Conservation (phyloP, 2,888 invertebrate genomes). For the Agrenia bidenticulata region DNA sequence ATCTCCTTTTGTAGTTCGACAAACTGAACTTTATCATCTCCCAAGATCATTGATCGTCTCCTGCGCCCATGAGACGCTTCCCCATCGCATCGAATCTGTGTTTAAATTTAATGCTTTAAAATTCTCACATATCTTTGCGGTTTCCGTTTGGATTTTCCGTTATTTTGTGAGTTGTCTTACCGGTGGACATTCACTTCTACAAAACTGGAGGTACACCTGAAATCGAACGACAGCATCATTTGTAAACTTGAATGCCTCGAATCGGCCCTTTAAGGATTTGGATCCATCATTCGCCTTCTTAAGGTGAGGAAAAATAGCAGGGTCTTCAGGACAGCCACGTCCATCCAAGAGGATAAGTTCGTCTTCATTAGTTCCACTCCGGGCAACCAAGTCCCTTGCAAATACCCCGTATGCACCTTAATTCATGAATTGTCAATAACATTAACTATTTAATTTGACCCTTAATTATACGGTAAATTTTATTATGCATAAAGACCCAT, state of each 20-base stretch:
- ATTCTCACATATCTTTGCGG: too few relatives aligned
- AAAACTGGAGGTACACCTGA: conserved; percentile 78
- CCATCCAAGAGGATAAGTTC: conserved; percentile 72
- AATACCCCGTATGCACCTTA: conserved; percentile 60
- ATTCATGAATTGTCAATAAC: too few relatives aligned
- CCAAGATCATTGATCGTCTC: conserved; percentile 23
- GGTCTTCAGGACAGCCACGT: conserved; percentile 73
- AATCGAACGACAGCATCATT: conserved; percentile 80
- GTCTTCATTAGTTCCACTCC: conserved; percentile 72
- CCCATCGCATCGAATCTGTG: conserved; percentile 48
- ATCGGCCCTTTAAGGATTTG: conserved; percentile 57
- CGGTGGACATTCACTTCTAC: conserved; percentile 68
- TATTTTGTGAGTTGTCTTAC: too few relatives aligned
- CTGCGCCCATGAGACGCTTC: conserved; percentile 47
- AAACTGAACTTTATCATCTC: conserved; percentile 27
- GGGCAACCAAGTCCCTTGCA: conserved; percentile 77
- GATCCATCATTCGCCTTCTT: conserved; percentile 51
- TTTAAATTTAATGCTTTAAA: conserved; percentile 52
- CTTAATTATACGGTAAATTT: too few relatives aligned
- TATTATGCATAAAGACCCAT: too few relatives aligned
- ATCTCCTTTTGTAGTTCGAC: conserved; percentile 50
- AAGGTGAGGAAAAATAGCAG: conserved; percentile 55
- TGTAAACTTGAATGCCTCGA: conserved; percentile 84
- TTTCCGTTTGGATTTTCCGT: too few relatives aligned
- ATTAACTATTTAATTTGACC: too few relatives aligned